Percentiles rank a stretch among this genome's conserved stretches.
Evolutionary conservation across 2,888 invertebrate genomes (phyloP).

Genomic region (Drosophila seclusa): DNA sequence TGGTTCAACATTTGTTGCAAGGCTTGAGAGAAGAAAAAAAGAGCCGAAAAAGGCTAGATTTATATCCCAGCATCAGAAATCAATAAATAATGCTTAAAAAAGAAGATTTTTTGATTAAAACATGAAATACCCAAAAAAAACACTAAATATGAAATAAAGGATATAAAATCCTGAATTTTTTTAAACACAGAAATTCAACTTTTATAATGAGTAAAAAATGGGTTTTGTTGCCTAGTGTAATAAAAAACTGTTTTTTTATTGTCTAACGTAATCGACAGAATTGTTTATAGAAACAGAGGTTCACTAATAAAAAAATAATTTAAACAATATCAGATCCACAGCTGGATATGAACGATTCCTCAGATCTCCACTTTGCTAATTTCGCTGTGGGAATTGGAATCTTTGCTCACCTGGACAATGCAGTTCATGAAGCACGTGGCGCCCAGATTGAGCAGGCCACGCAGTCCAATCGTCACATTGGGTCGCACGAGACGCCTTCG

Average conservation of each 20-base stretch:
- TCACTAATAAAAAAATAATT: background rate
- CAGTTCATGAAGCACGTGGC: conserved; percentile 99
- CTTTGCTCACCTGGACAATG: conserved; percentile 91
- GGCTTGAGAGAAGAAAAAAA: background rate
- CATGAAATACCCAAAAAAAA: background rate
- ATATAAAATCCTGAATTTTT: background rate
- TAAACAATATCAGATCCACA: background rate
- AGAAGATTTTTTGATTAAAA: background rate
- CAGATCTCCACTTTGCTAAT: background rate
- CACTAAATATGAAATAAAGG: background rate
- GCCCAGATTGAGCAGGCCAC: conserved; percentile 97
- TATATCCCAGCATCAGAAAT: background rate
- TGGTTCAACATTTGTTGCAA: background rate
- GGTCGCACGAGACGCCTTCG: conserved; percentile 92
- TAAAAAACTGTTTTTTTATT: background rate
- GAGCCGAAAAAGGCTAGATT: background rate
- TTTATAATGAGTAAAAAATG: too few relatives aligned
- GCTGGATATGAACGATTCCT: background rate
- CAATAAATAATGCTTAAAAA: background rate
- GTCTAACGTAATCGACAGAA: background rate
- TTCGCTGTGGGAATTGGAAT: background rate
- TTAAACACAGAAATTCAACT: background rate
- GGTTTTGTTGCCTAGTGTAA: background rate
- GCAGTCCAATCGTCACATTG: conserved; percentile 93
- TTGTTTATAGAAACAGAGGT: background rate